A percentile compares a stretch with the other conserved stretches of the same genome.
Conservation (phyloP, 2,113 vertebrate species). For the Uropsilus gracilis region DNA sequence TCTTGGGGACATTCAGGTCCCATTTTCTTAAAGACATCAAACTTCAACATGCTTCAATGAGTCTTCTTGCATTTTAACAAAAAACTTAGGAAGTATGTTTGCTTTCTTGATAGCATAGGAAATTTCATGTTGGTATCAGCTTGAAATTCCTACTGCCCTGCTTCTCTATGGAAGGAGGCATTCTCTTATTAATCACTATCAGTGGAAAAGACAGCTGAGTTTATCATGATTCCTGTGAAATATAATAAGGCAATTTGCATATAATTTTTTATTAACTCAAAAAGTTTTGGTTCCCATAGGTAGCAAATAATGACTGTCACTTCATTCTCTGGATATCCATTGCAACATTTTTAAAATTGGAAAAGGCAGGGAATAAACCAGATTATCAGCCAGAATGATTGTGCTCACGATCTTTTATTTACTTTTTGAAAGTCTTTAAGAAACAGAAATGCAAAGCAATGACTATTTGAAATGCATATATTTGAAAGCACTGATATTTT, state of each 20-base stretch:
- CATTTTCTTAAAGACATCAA: background rate
- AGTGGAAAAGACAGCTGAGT: background rate
- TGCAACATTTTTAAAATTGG: background rate
- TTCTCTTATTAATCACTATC: background rate
- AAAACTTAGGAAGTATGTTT: background rate
- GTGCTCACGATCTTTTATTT: background rate
- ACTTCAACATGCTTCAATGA: background rate
- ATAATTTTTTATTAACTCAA: slow-evolving; percentile 7
- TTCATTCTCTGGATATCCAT: background rate
- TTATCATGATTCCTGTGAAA: background rate
- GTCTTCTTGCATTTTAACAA: background rate
- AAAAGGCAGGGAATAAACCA: background rate
- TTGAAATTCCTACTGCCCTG: background rate
- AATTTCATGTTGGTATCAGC: background rate
- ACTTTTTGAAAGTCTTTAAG: background rate
- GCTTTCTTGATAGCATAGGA: background rate
- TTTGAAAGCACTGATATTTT: background rate
- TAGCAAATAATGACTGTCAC: background rate
- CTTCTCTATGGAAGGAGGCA: background rate
- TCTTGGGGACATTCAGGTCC: background rate
- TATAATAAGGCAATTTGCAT: background rate
- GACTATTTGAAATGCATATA: background rate
- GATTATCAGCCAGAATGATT: background rate
- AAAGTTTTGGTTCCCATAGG: background rate
- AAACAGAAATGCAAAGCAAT: background rate